Percentiles rank a stretch among this genome's conserved stretches.
Evolutionary conservation across 2,797 vertebrate genomes (phyloP).

Genomic region (Knipowitschia caucasica): DNA sequence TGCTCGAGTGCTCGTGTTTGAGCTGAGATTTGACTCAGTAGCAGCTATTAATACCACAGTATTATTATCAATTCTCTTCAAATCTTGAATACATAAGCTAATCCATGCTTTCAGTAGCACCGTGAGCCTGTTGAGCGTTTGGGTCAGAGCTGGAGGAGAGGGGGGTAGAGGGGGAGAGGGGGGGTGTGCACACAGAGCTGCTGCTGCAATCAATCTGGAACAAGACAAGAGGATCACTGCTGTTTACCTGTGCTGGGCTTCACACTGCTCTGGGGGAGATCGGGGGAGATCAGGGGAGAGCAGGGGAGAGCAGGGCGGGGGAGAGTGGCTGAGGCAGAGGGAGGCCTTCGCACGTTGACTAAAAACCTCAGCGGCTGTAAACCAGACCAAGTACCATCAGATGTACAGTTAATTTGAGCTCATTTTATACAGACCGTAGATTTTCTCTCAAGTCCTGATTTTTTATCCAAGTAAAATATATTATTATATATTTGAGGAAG

Average conservation of each 20-base stretch:
- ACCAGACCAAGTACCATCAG: no score
- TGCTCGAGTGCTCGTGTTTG: background rate
- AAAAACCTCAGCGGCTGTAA: no score
- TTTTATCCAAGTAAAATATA: no score
- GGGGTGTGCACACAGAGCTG: constrained; percentile 25
- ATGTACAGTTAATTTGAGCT: no score
- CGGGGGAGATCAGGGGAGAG: no score
- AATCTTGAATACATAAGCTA: constrained; percentile 5
- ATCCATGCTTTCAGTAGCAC: background rate
- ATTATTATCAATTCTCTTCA: no score
- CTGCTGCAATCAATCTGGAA: constrained; percentile 51
- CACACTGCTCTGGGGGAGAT: background rate
- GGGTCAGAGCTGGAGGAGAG: background rate
- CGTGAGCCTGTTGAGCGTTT: background rate
- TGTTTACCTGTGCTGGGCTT: constrained; percentile 26
- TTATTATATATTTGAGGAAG: no score
- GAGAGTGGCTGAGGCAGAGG: no score
- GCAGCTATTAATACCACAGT: background rate
- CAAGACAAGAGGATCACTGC: constrained; percentile 22
- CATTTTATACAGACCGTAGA: no score
- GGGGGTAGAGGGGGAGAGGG: background rate
- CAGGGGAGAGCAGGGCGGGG: no score
- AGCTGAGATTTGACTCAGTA: background rate
- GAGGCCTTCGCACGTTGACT: no score
- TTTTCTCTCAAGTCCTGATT: no score